Evolutionary conservation across 1,140 invertebrate genomes (phyloP).

Genomic region (Mizuhopecten yessoensis): DNA sequence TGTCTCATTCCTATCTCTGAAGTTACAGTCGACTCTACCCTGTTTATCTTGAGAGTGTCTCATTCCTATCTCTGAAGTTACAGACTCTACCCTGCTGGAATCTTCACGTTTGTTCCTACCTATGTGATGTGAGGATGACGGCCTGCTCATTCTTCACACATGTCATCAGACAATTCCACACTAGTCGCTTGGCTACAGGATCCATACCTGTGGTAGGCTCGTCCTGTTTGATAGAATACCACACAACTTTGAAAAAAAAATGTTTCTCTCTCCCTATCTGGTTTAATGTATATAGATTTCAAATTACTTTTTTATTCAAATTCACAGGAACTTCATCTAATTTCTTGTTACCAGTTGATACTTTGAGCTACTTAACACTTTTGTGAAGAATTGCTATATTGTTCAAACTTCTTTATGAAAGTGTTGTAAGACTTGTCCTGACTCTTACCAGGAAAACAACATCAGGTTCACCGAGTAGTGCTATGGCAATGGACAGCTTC

Average conservation of each 20-base stretch:
- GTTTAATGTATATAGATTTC: background rate
- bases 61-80: too few relatives aligned
- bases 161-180: constrained; percentile 81
- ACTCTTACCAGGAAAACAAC: constrained; percentile 82
- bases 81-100: too few relatives aligned
- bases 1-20: too few relatives aligned
- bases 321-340: background rate
- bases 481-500: constrained; percentile 83
- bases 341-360: constrained; percentile 7
- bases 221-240: constrained; percentile 78
- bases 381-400: background rate
- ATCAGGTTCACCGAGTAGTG: constrained; percentile 83
- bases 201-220: constrained; percentile 85
- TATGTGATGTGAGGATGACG: constrained; percentile 79
- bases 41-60: too few relatives aligned
- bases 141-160: constrained; percentile 74
- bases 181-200: constrained; percentile 81
- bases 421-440: too few relatives aligned
- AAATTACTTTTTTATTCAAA: background rate
- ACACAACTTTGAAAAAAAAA: background rate
- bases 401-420: background rate
- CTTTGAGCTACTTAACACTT: constrained; percentile 5
- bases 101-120: constrained; percentile 70
- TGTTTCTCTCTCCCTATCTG: background rate
- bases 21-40: too few relatives aligned